These are phyloP conservation scores for Poecile montanus DNA, from an alignment of 2,797 vertebrate genomes.

Conservation along the genomic window DNA sequence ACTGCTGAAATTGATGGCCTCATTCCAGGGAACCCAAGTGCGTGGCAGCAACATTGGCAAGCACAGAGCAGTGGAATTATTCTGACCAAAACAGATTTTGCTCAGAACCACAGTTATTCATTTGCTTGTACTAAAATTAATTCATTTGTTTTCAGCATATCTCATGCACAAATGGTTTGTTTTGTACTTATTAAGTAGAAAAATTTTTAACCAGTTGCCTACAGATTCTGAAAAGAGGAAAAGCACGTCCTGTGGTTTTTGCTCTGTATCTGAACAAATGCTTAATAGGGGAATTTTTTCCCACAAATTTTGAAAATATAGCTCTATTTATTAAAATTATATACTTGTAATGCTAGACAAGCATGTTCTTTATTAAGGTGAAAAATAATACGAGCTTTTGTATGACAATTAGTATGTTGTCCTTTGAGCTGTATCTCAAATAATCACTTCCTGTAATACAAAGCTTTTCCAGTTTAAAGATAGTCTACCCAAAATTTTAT, in stretches of 20 bases:
- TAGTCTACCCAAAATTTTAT: background rate
- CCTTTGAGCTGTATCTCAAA: background rate
- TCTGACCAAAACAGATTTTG: slow-evolving; percentile 9
- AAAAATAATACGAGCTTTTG: background rate
- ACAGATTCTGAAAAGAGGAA: background rate
- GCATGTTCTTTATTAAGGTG: background rate
- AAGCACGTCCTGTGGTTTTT: background rate
- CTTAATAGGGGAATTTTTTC: background rate
- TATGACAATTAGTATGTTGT: background rate
- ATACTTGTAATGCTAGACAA: background rate
- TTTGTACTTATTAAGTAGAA: background rate
- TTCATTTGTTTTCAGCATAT: background rate
- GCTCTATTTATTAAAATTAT: background rate
- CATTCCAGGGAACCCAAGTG: background rate
- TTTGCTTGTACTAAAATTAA: background rate
- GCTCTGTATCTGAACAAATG: background rate
- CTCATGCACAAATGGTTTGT: background rate
- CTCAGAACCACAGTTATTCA: background rate
- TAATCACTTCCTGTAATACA: background rate
- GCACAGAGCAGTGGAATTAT: background rate
- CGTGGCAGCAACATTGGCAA: background rate
- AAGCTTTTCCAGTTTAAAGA: background rate
- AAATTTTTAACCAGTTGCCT: background rate
- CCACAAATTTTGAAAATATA: background rate
- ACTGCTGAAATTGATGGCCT: slow-evolving; percentile 15